Percentiles rank a stretch among this genome's conserved stretches.
These are phyloP conservation scores for Andrena praecox DNA, from an alignment of 2,888 invertebrate genomes.

Conservation along the genomic window DNA sequence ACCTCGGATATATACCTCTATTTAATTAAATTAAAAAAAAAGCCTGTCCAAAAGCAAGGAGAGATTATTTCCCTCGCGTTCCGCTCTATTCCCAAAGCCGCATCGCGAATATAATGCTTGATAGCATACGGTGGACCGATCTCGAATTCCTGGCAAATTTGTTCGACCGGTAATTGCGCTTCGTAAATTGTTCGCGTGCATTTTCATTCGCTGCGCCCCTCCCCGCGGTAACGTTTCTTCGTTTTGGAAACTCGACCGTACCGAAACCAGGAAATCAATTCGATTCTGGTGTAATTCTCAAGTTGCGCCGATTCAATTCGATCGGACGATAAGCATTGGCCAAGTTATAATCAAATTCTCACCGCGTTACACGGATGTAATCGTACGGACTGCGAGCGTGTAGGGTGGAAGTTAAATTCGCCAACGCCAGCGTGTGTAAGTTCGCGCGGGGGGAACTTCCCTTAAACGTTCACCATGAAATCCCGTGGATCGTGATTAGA, in stretches of 20 bases:
- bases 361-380: slow-evolving; percentile 25
- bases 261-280: slow-evolving; percentile 35
- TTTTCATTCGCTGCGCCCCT: not conserved
- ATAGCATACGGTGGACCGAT: not conserved
- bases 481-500: slow-evolving; percentile 26
- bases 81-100: not conserved
- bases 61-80: not conserved
- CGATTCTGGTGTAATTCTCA: slow-evolving; percentile 39
- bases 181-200: slow-evolving; percentile 1
- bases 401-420: slow-evolving; percentile 9
- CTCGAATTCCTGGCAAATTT: not conserved
- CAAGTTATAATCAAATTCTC: slow-evolving; percentile 59
- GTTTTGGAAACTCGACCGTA: slow-evolving; percentile 9
- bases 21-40: slow-evolving; percentile 4
- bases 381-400: not conserved
- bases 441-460: slow-evolving; percentile 16
- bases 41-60: not conserved
- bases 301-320: slow-evolving; percentile 47
- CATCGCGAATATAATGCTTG: not conserved
- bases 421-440: slow-evolving; percentile 36
- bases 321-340: slow-evolving; percentile 55
- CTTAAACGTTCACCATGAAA: not conserved
- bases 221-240: slow-evolving; percentile 1
- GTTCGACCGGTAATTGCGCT: slow-evolving; percentile 7
- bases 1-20: not conserved